A percentile compares a stretch with the other conserved stretches of the same genome.
Conservation (phyloP, 2,797 vertebrate species). For the Lerista edwardsae region DNA sequence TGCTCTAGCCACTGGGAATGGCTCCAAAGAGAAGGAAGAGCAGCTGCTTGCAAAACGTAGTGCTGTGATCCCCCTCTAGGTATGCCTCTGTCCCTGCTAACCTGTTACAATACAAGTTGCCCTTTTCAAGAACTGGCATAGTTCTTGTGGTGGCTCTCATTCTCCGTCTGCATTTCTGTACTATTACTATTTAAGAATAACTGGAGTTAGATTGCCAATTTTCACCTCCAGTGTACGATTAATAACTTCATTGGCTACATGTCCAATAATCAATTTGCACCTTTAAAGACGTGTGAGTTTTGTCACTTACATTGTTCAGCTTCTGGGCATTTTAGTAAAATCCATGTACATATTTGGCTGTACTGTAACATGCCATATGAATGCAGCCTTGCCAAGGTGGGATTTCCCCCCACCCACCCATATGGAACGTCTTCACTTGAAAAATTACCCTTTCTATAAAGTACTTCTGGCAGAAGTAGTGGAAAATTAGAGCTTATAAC, state of each 20-base stretch:
- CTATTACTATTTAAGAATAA: slow-evolving; percentile 24
- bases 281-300: slow-evolving; percentile 41
- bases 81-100: no score
- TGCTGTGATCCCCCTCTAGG: no score
- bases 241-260: slow-evolving; percentile 56
- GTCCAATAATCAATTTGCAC: slow-evolving; percentile 51
- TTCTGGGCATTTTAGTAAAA: slow-evolving; percentile 51
- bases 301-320: slow-evolving; percentile 40
- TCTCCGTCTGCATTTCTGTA: not conserved
- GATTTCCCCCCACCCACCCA: slow-evolving; percentile 31
- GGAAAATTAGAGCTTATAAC: slow-evolving; percentile 56
- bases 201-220: slow-evolving; percentile 45
- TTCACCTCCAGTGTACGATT: slow-evolving; percentile 49
- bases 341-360: slow-evolving; percentile 47
- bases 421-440: slow-evolving; percentile 56
- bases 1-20: no score
- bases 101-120: not conserved
- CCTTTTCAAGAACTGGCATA: not conserved
- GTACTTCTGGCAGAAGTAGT: slow-evolving; percentile 60
- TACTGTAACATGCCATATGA: slow-evolving; percentile 46
- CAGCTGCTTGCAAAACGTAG: no score
- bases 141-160: slow-evolving; percentile 1
- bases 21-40: no score
- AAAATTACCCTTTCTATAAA: slow-evolving; percentile 61
- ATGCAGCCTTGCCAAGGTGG: slow-evolving; percentile 33